Conservation (phyloP, 2,888 invertebrate species). For the Omphaloscelis lunosa region DNA sequence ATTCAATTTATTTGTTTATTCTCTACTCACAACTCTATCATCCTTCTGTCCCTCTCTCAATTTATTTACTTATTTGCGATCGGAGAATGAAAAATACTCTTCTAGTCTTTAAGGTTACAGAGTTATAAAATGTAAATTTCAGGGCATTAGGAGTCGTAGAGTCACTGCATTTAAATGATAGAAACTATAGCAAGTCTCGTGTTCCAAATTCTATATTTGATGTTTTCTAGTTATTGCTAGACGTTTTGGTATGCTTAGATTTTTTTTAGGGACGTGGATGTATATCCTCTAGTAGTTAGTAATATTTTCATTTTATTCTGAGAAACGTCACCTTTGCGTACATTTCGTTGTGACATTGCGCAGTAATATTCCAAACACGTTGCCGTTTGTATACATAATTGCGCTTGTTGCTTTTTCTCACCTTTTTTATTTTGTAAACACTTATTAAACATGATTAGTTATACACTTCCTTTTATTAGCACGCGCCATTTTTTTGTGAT, state of each 20-base stretch:
- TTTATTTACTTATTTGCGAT: neutral
- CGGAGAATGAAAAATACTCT: neutral
- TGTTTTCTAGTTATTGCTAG: neutral
- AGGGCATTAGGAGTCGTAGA: neutral
- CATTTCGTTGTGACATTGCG: conserved; percentile 9
- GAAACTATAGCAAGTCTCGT: neutral
- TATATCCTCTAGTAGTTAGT: neutral
- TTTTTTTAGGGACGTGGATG: neutral
- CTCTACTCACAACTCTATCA: neutral
- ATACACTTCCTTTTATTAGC: conserved; percentile 57
- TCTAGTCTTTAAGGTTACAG: neutral
- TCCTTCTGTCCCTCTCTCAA: neutral
- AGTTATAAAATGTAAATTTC: neutral
- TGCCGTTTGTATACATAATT: conserved; percentile 62
- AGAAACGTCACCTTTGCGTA: neutral
- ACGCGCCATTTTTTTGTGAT: conserved; percentile 46
- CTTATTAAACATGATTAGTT: conserved; percentile 42
- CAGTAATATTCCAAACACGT: conserved; percentile 49
- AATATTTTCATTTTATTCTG: conserved; percentile 13
- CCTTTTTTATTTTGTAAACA: conserved; percentile 64
- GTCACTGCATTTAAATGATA: neutral
- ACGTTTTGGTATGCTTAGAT: neutral
- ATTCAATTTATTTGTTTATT: neutral
- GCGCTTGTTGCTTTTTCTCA: conserved; percentile 51
- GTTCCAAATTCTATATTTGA: neutral